Evolutionary conservation across 2,888 invertebrate species (phyloP), one percentile per base, ranked within the genome.

Genomic region (Chromoteleia sp.): DNA sequence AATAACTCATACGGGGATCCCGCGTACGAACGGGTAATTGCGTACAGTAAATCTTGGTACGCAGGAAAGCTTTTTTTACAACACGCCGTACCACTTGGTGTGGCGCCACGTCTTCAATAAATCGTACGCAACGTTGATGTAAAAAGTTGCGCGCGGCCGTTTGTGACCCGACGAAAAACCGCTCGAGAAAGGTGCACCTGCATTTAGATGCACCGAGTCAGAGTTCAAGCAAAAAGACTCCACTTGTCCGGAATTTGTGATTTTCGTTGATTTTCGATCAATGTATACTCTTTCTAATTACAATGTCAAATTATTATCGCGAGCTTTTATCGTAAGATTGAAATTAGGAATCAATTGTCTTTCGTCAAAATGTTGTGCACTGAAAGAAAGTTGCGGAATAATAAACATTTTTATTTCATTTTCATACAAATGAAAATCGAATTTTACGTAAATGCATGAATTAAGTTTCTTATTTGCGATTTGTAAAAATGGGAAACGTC

Each of bases 31-130:
- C 63, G 12, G n/a, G 65, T 71, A 77, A 70, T 77, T 70, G 61
- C 30, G 29, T 56, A 76, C 43, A 43, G 81, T 81, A 81, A 82
- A 82, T 82, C 81, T 82, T 78, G 36, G 39, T 65, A 59, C 65
- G 65, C 33, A 58, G n/a, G 33, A 58, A 39, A 58, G 50, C 65
- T 73, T 82, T 81, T n/a, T 78, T 78, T 81, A 71, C 58, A 61
- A 29, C 81, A 65, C 67, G 48, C 25, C 67, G 33, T 61, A 61
- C 48, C 61, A 81, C 67, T 76, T 61, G 81, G 71, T 73, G 71
- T 68, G 81, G 77, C 81, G 81, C 81, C 77, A 68, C 50, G 68
- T 68, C 63, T 74, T 82, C 74, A 78, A 82, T 82, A 82, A 82
- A 78, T 82, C 63, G 68, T 82, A 70, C 77, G 74, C 65, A 76